phyloP scores from a whole-genome alignment of 2,113 vertebrate genomes.

The Trochalopteron elliotii region DNA sequence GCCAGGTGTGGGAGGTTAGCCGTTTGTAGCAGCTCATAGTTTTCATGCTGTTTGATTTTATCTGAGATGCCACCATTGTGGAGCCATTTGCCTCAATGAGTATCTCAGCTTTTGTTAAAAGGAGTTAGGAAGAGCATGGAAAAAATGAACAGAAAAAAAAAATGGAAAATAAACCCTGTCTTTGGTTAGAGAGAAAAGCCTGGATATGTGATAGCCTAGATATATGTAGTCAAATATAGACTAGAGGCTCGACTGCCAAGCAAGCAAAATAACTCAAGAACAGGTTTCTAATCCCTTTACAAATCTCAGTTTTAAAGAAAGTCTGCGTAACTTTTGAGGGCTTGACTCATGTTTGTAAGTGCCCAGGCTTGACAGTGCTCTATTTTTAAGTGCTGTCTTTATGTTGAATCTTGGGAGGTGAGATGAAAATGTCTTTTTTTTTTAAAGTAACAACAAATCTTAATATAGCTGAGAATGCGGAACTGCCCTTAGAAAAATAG shows the following conservation, averaged over 20 bases:
- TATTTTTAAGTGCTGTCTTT: slow-evolving; percentile 43
- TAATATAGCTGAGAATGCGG: slow-evolving; percentile 75
- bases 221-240: neutral
- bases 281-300: neutral
- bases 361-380: slow-evolving; percentile 14
- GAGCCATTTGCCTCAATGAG: neutral
- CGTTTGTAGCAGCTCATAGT: neutral
- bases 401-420: slow-evolving; percentile 12
- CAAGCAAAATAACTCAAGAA: neutral
- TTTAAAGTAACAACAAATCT: slow-evolving; percentile 25
- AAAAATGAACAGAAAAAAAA: neutral
- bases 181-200: neutral
- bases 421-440: neutral
- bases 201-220: neutral
- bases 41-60: neutral
- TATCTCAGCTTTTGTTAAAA: neutral
- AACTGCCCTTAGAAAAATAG: slow-evolving; percentile 63
- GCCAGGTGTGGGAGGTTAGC: neutral
- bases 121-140: neutral
- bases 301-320: slow-evolving; percentile 17
- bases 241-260: neutral
- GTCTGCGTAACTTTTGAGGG: neutral
- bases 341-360: neutral
- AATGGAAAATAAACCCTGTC: neutral
- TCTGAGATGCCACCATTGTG: neutral